Percentiles rank a stretch among this genome's conserved stretches.
phyloP scores from a whole-genome alignment of 92 coral and sea anemone species.

The Siderastrea radians region DNA sequence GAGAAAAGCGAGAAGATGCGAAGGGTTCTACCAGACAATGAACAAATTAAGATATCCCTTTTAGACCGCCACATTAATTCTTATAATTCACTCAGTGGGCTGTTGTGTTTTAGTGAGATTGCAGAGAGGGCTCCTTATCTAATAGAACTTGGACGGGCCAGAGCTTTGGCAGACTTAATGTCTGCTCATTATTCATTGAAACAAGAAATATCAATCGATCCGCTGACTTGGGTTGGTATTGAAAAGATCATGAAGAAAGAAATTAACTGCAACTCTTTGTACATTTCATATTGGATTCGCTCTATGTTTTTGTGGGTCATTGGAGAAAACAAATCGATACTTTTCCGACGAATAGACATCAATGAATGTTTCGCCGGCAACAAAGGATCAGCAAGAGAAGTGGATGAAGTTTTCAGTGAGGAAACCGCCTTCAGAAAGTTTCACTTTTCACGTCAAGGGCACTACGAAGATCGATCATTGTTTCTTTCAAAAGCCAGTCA shows the following conservation, averaged over 20 bases:
- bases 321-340: too few relatives aligned
- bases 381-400: not conserved
- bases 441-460: not conserved
- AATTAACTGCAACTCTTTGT: not conserved
- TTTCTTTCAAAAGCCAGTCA: too few relatives aligned
- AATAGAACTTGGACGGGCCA: not conserved
- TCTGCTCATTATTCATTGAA: not conserved
- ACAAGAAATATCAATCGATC: not conserved
- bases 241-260: not conserved
- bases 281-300: not conserved
- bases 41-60: not conserved
- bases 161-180: too few relatives aligned
- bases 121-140: not conserved
- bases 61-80: not conserved
- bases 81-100: not conserved
- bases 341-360: not conserved
- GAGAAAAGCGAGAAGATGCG: conserved; percentile 3
- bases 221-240: not conserved
- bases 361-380: too few relatives aligned
- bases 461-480: too few relatives aligned
- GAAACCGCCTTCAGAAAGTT: conserved; percentile 1
- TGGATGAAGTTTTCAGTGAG: too few relatives aligned
- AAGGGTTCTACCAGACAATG: not conserved
- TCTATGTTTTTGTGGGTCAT: not conserved
- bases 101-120: not conserved